Conservation (phyloP, 2,113 vertebrate genomes). For the Terrapene triunguis region DNA sequence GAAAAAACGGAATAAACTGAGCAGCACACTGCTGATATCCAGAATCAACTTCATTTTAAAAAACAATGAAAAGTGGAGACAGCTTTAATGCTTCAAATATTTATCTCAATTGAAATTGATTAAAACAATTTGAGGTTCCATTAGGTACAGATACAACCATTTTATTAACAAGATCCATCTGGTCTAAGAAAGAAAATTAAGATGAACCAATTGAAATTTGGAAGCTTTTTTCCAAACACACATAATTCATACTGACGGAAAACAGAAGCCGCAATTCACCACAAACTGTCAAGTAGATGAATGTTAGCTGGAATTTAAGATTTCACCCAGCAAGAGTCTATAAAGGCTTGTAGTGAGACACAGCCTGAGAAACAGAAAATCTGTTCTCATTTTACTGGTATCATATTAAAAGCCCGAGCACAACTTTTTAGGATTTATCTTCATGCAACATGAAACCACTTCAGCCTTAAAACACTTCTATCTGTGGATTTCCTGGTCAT, state of each 20-base stretch:
- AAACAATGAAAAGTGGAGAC: constrained; percentile 59
- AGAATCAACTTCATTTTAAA: constrained; percentile 52
- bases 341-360: constrained; percentile 65
- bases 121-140: constrained; percentile 78
- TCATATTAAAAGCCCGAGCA: constrained; percentile 31
- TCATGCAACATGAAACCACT: constrained; percentile 36
- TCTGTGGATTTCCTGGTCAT: constrained; percentile 29
- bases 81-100: constrained; percentile 79
- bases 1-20: constrained; percentile 73
- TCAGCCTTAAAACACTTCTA: constrained; percentile 40
- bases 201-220: constrained; percentile 78
- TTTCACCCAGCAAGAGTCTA: constrained; percentile 73
- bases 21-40: constrained; percentile 70
- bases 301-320: constrained; percentile 81
- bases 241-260: constrained; percentile 82
- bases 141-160: constrained; percentile 68
- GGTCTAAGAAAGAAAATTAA: constrained; percentile 78
- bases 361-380: constrained; percentile 66
- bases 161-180: constrained; percentile 78
- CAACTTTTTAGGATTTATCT: constrained; percentile 10
- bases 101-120: constrained; percentile 78
- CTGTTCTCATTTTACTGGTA: constrained; percentile 36
- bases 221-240: constrained; percentile 79
- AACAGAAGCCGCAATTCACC: constrained; percentile 81
- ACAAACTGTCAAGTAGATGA: constrained; percentile 79